phyloP scores from a whole-genome alignment of 2,113 vertebrate genomes.

The Chaenocephalus aceratus region DNA sequence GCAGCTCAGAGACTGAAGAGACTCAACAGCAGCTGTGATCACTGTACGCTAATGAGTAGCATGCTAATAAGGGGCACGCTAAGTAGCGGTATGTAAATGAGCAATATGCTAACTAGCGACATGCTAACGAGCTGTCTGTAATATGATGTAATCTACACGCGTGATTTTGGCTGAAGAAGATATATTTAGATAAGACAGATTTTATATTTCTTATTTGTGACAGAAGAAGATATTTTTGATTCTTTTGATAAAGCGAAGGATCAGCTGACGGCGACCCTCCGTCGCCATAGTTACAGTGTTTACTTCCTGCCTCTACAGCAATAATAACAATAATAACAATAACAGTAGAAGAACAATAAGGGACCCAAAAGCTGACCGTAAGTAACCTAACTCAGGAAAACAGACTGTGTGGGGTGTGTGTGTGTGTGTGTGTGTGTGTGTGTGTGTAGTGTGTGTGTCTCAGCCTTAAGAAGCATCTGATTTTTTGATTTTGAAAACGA shows the following conservation, averaged over 20 bases:
- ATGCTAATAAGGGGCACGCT: background rate
- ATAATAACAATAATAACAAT: constrained; percentile 1
- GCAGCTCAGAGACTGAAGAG: constrained; percentile 20
- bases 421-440: no score
- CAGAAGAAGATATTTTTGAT: constrained; percentile 58
- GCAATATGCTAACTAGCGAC: background rate
- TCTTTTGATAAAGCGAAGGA: constrained; percentile 45
- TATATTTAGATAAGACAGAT: constrained; percentile 68
- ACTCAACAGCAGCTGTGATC: background rate
- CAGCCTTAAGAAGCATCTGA: no score
- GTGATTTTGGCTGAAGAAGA: constrained; percentile 40
- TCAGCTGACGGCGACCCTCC: background rate
- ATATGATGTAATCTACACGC: constrained; percentile 40
- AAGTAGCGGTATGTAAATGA: constrained; percentile 41
- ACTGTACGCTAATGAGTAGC: background rate
- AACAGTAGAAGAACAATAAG: background rate
- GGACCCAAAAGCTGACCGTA: constrained; percentile 11
- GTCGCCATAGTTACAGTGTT: constrained; percentile 63
- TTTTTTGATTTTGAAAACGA: no score
- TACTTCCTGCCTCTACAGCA: constrained; percentile 24
- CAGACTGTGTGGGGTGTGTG: no score
- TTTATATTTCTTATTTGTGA: constrained; percentile 67
- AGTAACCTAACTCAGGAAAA: no score
- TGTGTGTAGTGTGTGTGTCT: no score
- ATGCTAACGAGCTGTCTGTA: constrained; percentile 37